A percentile compares a stretch with the other conserved stretches of the same genome.
Conservation (phyloP, 23 tunicate genomes). For the Clavelina lepadiformis region DNA sequence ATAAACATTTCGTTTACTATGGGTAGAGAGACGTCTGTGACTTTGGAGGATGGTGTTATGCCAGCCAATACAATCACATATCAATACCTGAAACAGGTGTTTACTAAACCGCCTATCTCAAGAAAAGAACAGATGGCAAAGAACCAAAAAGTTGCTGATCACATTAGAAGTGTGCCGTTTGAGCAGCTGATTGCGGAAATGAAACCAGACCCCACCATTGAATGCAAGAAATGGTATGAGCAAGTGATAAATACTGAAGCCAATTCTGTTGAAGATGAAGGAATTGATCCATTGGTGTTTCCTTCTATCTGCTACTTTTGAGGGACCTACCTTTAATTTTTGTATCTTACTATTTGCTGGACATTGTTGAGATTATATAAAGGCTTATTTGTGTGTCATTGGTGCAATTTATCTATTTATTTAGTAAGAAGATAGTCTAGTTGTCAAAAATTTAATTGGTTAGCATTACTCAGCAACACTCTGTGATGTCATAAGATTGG, state of each 20-base stretch:
- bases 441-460: too few relatives aligned
- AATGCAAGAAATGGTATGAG: constrained; percentile 9
- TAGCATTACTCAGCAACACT: too few relatives aligned
- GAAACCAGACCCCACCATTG: constrained; percentile 45
- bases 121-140: constrained; percentile 26
- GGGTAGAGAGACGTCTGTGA: constrained; percentile 1
- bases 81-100: constrained; percentile 58
- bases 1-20: constrained; percentile 46
- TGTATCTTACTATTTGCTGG: too few relatives aligned
- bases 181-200: constrained; percentile 86
- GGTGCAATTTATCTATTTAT: too few relatives aligned
- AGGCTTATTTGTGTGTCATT: too few relatives aligned
- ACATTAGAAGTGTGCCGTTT: constrained; percentile 55
- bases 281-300: constrained; percentile 3
- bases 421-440: too few relatives aligned
- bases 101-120: constrained; percentile 37
- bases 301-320: constrained; percentile 9
- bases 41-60: constrained; percentile 28
- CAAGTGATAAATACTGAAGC: constrained; percentile 11
- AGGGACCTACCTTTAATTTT: too few relatives aligned
- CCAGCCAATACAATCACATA: constrained; percentile 62
- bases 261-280: constrained; percentile 6
- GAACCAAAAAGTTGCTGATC: constrained; percentile 48
- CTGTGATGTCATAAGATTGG: too few relatives aligned
- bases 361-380: too few relatives aligned